Base-by-base conservation (phyloP, 2,888 invertebrate genomes). In the Eupithecia tripunctaria region DNA sequence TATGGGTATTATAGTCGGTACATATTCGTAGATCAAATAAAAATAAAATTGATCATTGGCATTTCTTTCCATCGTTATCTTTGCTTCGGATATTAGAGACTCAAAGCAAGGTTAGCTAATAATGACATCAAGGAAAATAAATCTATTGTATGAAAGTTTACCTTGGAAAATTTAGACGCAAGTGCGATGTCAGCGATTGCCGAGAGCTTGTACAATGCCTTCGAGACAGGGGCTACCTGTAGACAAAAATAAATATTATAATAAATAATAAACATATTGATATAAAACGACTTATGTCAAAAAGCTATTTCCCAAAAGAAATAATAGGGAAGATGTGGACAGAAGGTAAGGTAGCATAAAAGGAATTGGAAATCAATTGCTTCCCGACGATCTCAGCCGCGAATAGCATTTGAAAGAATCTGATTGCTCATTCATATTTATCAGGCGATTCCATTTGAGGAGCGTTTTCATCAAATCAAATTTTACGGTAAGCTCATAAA, bases 91-190 rank as follows among this genome's bases (percentile, higher is more conserved):
- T 4, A n/a, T 47, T n/a, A 8, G 47, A 47, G 47, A 36, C 36
- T 36, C 36, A 10, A 0, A 51, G 12, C 25, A 1, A 51, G 3
- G 18, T 1, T 66, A 8, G 10, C 18, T 8, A 63, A 10, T 36
- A 18, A 47, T 32, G 25, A 2, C n/a, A 7, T 60, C 18, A 8
- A 60, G 14, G 29, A 60, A 60, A 27, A 2, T 8, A 29, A 60
- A 36, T 36, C 36, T 36, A 36, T 36, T 29, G 10, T 10, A 43
- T 18, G 29, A 64, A 10, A 56, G 73, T 82, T 85, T 82, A 88
- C 90, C 88, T 88, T 76, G 79, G 84, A 82, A 85, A 86, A 83
- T 85, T 82, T 86, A 83, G 82, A 76, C 82, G 82, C 81, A 87
- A 89, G 82, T 82, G 77, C 78, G 74, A 81, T 82, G 80, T 83